A percentile compares a stretch with the other conserved stretches of the same genome.
phyloP scores from a whole-genome alignment of 1,140 invertebrate species.

The Aethina tumida region DNA sequence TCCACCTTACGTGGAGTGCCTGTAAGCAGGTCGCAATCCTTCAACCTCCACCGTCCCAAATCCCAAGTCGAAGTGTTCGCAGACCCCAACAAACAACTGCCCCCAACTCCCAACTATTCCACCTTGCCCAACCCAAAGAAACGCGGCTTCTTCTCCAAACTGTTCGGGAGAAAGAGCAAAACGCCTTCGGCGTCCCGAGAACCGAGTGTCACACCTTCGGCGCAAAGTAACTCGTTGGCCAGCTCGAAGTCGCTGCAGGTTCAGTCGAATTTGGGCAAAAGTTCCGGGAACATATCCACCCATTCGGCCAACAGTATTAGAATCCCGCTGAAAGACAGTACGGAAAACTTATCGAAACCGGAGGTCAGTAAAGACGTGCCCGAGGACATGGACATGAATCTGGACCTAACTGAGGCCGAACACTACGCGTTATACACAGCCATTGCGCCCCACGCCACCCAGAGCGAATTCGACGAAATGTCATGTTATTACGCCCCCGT shows the following conservation, averaged over 20 bases:
- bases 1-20: constrained; percentile 13
- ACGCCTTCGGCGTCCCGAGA: constrained; percentile 21
- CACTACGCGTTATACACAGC: constrained; percentile 77
- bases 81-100: constrained; percentile 38
- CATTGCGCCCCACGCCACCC: constrained; percentile 71
- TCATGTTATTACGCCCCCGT: constrained; percentile 78
- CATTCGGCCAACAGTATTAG: constrained; percentile 39
- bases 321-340: constrained; percentile 46
- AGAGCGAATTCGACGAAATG: constrained; percentile 77
- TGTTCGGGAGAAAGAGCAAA: constrained; percentile 38
- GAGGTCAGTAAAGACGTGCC: background rate
- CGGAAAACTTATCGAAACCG: constrained; percentile 4
- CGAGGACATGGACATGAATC: constrained; percentile 31
- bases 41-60: constrained; percentile 31
- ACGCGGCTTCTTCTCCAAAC: constrained; percentile 53
- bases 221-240: constrained; percentile 2
- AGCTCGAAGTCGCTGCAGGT: constrained; percentile 11
- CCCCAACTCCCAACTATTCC: constrained; percentile 34
- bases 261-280: constrained; percentile 16
- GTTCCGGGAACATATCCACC: constrained; percentile 23
- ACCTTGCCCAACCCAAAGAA: constrained; percentile 47
- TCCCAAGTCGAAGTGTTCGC: constrained; percentile 37
- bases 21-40: constrained; percentile 22
- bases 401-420: constrained; percentile 71
- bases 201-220: constrained; percentile 19